Percentiles rank a stretch among this genome's conserved stretches.
phyloP scores from a whole-genome alignment of 1,140 invertebrate genomes.

The Tetraneura akinire region DNA sequence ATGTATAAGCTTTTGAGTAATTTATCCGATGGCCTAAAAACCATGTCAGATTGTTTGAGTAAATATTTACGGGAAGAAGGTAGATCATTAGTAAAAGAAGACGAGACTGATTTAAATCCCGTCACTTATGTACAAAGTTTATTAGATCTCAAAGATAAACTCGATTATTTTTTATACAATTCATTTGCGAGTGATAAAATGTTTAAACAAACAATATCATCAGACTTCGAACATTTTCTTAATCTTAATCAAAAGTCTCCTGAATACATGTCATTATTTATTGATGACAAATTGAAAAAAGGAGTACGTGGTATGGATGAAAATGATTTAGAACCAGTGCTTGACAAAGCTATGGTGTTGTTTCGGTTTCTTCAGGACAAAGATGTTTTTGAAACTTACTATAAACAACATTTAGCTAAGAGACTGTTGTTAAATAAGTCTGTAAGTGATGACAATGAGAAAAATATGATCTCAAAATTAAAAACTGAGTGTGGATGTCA shows the following conservation, averaged over 20 bases:
- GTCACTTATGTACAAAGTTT: slow-evolving; percentile 88
- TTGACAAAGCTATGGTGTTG: slow-evolving; percentile 99
- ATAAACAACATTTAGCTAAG: slow-evolving; percentile 98
- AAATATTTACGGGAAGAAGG: slow-evolving; percentile 93
- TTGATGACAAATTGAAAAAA: slow-evolving; percentile 99
- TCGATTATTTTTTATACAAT: slow-evolving; percentile 95
- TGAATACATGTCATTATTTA: slow-evolving; percentile 98
- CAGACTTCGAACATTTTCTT: slow-evolving; percentile 98
- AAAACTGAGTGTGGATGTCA: slow-evolving; percentile 99
- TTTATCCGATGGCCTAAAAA: slow-evolving; percentile 87
- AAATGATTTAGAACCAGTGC: slow-evolving; percentile 94
- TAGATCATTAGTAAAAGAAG: slow-evolving; percentile 88
- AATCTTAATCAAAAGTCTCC: slow-evolving; percentile 97
- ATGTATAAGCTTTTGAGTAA: slow-evolving; percentile 97
- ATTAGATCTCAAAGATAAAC: slow-evolving; percentile 95
- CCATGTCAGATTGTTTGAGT: slow-evolving; percentile 93
- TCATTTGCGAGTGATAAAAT: slow-evolving; percentile 97
- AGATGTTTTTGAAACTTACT: slow-evolving; percentile 99
- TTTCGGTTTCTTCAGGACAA: slow-evolving; percentile 99
- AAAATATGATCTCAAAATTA: slow-evolving; percentile 99
- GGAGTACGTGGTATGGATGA: slow-evolving; percentile 99
- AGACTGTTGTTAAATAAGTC: slow-evolving; percentile 96
- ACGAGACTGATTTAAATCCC: slow-evolving; percentile 83
- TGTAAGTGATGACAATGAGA: slow-evolving; percentile 98
- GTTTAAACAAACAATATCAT: slow-evolving; percentile 95